Evolutionary conservation across 2,113 vertebrate genomes (phyloP), one percentile per base, ranked within the genome.

Genomic region (Tetrao urogallus): DNA sequence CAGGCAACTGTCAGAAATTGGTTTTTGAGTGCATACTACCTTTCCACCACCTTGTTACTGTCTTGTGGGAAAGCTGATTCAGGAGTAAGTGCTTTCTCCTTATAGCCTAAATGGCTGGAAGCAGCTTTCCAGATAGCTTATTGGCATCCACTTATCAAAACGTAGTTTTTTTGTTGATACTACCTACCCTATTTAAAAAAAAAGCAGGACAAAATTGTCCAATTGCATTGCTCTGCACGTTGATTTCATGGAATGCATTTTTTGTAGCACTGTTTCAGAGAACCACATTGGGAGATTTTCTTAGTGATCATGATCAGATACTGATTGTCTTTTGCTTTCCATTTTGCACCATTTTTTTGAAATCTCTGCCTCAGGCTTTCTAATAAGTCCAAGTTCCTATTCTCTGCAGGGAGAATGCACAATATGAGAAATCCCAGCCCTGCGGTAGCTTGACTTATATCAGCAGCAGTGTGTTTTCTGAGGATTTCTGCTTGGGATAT

Each of bases 21-120:
- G 19, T 58, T 94, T 91, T 87, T 61, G 25, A 8, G 28, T 24
- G 10, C 22, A 28, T 54, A 63, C 52, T 58, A 54, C 47, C 48
- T 65, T 90, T 86, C 86, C 36, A 36, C 43, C 54, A 93, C 58
- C 70, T 84, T 90, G 18, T 84, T 91, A 43, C n/a, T 63, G 27
- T 66, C 63, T 66, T 3, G 6, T 60, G 45, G 64, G 56, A 80
- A 76, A 64, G 32, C 36, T 80, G 27, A 4, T 50, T 67, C 50
- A 52, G 40, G 42, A 91, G 36, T n/a, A 65, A 64, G 15, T 43
- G 18, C 2, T 24, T 77, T 88, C 45, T 77, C 18, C 60, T 86
- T 76, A 21, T 42, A n/a, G 22, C 27, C 60, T 28, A 50, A 56
- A 4, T 60, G 15, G 6, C 13, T 63, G 42, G 32, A 77, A 86